Conservation (phyloP, 23 tunicate species). For the Phallusia fumigata region DNA sequence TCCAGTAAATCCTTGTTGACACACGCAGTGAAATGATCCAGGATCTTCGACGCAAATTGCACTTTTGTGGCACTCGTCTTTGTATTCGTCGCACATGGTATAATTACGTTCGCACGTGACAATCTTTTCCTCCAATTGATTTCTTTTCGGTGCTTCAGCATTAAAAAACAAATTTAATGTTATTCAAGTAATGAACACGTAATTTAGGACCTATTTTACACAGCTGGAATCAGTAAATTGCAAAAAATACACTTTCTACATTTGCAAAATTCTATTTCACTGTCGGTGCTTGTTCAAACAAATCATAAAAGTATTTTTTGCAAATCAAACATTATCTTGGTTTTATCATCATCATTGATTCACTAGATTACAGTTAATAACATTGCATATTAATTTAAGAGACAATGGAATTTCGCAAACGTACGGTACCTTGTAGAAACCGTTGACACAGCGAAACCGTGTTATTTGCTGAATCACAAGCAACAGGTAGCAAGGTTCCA, state of each 20-base stretch:
- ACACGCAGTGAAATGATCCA: conserved; percentile 33
- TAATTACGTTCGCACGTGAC: neutral
- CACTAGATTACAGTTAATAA: too few relatives aligned
- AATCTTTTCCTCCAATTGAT: neutral
- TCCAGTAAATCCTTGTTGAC: conserved; percentile 54
- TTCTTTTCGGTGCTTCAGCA: neutral
- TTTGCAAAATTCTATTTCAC: too few relatives aligned
- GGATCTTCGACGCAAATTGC: neutral
- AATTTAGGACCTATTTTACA: too few relatives aligned
- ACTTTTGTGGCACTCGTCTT: neutral
- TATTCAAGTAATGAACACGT: too few relatives aligned
- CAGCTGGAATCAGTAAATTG: too few relatives aligned
- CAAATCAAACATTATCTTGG: too few relatives aligned
- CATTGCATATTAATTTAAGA: too few relatives aligned
- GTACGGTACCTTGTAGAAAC: neutral
- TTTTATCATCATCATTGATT: too few relatives aligned
- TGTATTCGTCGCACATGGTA: neutral
- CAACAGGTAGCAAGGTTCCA: neutral
- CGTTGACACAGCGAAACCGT: neutral
- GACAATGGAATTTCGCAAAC: neutral
- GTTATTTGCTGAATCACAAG: neutral
- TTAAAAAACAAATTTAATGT: too few relatives aligned
- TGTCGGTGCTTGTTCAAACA: too few relatives aligned
- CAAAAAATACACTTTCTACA: too few relatives aligned
- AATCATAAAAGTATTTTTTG: too few relatives aligned